Evolutionary conservation across 2,113 vertebrate species (phyloP).

Genomic region (Corynorhinus townsendii): DNA sequence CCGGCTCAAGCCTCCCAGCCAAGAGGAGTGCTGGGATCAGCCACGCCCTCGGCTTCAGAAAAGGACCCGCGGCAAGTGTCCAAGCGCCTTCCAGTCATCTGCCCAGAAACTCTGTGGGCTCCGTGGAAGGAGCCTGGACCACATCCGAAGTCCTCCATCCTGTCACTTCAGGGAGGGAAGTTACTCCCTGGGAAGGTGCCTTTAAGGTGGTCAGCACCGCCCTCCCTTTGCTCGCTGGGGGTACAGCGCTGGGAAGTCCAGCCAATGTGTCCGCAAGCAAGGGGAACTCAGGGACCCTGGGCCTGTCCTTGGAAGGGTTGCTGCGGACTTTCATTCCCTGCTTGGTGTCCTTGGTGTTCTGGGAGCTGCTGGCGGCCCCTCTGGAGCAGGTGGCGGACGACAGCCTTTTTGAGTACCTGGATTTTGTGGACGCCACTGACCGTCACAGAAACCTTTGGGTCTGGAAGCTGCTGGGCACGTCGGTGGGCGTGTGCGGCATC

Average conservation of each 20-base stretch:
- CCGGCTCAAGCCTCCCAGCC: neutral
- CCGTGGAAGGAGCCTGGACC: neutral
- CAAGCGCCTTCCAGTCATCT: neutral
- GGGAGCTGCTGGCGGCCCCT: conserved; percentile 82
- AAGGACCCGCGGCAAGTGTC: neutral
- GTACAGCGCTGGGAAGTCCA: neutral
- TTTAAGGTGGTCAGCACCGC: neutral
- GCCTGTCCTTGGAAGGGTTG: conserved; percentile 71
- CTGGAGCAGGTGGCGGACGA: conserved; percentile 86
- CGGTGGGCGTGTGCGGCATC: conserved; percentile 77
- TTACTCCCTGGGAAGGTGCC: neutral
- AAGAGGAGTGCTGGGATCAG: neutral
- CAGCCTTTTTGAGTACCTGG: conserved; percentile 89
- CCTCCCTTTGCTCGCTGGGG: neutral
- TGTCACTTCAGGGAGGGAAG: neutral
- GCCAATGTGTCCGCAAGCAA: neutral
- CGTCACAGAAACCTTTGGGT: conserved; percentile 75
- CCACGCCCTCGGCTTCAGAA: neutral
- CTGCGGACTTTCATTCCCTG: conserved; percentile 84
- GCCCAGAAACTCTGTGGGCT: neutral
- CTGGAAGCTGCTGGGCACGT: conserved; percentile 83
- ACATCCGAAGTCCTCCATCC: neutral
- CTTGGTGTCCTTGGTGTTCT: conserved; percentile 79
- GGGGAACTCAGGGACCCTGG: neutral
- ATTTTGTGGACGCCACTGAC: conserved; percentile 88